These are phyloP conservation scores for Ruditapes philippinarum DNA, from an alignment of 1,140 invertebrate species.

Conservation along the genomic window DNA sequence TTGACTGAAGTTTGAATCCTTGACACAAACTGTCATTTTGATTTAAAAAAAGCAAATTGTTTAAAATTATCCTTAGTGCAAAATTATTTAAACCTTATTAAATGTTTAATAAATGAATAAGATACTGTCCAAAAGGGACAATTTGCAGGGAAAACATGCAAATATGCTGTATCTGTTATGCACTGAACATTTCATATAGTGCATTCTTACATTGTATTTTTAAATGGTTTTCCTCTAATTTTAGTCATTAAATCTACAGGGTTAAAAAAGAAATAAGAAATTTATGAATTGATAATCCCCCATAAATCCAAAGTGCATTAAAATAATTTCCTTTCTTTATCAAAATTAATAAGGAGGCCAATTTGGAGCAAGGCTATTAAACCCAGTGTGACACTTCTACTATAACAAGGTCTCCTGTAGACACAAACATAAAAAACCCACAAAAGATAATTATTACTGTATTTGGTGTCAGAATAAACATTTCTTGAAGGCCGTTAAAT, in stretches of 20 bases:
- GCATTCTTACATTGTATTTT: too few relatives aligned
- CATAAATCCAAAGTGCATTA: background rate
- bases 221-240: background rate
- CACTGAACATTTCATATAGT: too few relatives aligned
- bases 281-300: slow-evolving; percentile 1
- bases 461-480: slow-evolving; percentile 24
- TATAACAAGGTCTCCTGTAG: slow-evolving; percentile 12
- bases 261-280: background rate
- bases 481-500: slow-evolving; percentile 2
- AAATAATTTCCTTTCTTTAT: slow-evolving; percentile 10
- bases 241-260: background rate
- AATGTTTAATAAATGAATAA: too few relatives aligned
- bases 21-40: background rate
- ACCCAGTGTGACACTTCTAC: slow-evolving; percentile 3
- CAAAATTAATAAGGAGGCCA: background rate
- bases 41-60: too few relatives aligned
- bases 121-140: too few relatives aligned
- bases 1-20: slow-evolving; percentile 6
- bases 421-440: background rate
- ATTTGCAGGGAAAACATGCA: too few relatives aligned
- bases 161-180: too few relatives aligned
- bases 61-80: too few relatives aligned
- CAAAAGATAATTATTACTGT: slow-evolving; percentile 32
- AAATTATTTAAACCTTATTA: too few relatives aligned
- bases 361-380: background rate